Percentiles rank a stretch among this genome's conserved stretches.
Conservation (phyloP, 2,113 vertebrate genomes). For the Rhizomys pruinosus region DNA sequence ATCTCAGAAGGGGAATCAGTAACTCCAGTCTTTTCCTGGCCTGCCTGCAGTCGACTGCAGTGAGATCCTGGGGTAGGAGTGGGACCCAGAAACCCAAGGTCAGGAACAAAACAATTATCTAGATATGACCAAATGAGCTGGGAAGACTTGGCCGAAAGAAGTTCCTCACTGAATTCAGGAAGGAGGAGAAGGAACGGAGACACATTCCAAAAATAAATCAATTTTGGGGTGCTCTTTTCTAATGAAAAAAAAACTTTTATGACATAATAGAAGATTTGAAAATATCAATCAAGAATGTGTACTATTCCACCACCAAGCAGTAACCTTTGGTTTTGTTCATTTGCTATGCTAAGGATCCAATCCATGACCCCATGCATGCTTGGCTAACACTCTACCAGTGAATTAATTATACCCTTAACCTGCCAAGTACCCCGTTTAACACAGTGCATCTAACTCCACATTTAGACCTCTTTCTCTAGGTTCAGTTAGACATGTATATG, state of each 20-base stretch:
- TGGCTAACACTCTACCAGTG: not conserved
- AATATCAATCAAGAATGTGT: constrained; percentile 35
- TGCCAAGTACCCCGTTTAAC: not conserved
- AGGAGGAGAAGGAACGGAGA: not conserved
- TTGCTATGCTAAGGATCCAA: not conserved
- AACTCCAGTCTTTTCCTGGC: no score
- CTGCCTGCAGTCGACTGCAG: not conserved
- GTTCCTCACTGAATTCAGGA: constrained; percentile 21
- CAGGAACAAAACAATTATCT: not conserved
- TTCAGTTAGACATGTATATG: not conserved
- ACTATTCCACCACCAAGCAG: constrained; percentile 7
- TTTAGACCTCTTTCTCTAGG: not conserved
- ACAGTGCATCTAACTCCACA: constrained; percentile 9
- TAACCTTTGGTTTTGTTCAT: not conserved
- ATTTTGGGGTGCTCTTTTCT: not conserved
- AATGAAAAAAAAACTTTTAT: not conserved
- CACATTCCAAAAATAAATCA: no score
- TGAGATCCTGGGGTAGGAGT: not conserved
- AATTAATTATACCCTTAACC: not conserved
- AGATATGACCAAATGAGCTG: not conserved
- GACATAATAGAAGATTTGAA: constrained; percentile 29
- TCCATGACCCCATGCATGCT: not conserved
- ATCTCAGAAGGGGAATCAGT: not conserved
- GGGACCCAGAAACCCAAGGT: not conserved
- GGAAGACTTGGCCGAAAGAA: constrained; percentile 21